Conservation (phyloP, 2,888 invertebrate genomes). For the Sphaerophoria rueppellii region DNA sequence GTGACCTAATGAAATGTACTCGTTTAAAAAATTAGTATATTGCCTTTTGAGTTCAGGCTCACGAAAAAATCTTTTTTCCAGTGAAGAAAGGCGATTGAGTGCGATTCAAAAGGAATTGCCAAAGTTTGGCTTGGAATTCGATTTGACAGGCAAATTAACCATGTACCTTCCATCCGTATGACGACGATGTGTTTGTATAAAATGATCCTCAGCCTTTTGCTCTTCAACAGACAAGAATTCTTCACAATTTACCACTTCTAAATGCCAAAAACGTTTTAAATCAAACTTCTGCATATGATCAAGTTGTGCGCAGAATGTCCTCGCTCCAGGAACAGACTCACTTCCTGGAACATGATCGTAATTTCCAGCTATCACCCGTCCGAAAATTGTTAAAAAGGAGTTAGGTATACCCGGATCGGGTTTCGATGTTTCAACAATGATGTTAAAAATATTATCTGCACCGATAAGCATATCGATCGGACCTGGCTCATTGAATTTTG, state of each 20-base stretch:
- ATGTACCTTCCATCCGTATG: constrained; percentile 20
- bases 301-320: constrained; percentile 1
- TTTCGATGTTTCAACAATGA: neutral
- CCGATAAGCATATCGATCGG: constrained; percentile 2
- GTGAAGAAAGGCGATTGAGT: constrained; percentile 27
- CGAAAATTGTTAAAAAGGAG: constrained; percentile 2
- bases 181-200: neutral
- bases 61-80: constrained; percentile 52
- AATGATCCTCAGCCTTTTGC: constrained; percentile 10
- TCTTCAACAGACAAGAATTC: constrained; percentile 8
- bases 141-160: constrained; percentile 4
- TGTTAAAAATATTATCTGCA: neutral
- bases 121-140: constrained; percentile 10
- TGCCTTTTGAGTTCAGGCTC: constrained; percentile 19
- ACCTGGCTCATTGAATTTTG: constrained; percentile 38
- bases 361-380: neutral
- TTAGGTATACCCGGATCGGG: neutral
- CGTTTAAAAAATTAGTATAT: constrained; percentile 41
- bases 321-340: neutral
- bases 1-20: constrained; percentile 42
- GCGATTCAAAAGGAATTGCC: constrained; percentile 28
- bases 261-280: constrained; percentile 10
- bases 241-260: constrained; percentile 32
- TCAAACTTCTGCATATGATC: neutral
- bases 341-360: neutral